Base-by-base conservation (phyloP, 2,113 vertebrate species). In the Otus sunia region DNA sequence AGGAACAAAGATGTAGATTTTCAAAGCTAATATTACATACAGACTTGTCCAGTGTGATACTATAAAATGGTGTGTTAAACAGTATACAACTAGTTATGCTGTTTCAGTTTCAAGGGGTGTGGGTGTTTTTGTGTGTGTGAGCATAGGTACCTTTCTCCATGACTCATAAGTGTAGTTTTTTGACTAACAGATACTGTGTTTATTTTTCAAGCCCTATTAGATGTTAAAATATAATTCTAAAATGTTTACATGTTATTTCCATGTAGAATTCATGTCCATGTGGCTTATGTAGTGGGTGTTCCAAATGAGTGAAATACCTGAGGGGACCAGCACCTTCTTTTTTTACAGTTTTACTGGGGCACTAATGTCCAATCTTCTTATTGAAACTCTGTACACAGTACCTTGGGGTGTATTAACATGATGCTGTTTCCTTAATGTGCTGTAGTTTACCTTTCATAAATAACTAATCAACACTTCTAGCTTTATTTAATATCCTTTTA, bases 391-490 rank as follows among this genome's bases (percentile, higher is more conserved):
- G 73, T 91, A 69, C 59, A 86, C 36, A 78, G n/a, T 84, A 49
- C 66, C 37, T 87, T 58, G 77, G 37, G 37, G 39, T 93, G 37
- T 72, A 88, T 93, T 89, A 82, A 50, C 15, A 15, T 30, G 14
- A 23, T 94, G 59, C 56, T 94, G 30, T 81, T 81, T 59, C 72
- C 64, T 88, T 89, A 90, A 36, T 80, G 49, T 95, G 41, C 60
- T 90, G 72, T 78, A 73, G 59, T 96, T 96, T 94, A 66, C 67
- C 91, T 96, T 96, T 91, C 86, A 71, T 85, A 92, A 93, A 90
- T 94, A 94, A 96, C 92, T 96, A 75, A 92, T 74, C 96, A 96
- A 92, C 88, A 84, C 86, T 88, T 95, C 41, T 81, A 59, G 49
- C 29, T 93, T 83, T 68, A 53, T 71, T 88, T 94, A 81, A 88